Conservation (phyloP, 2,888 invertebrate genomes). For the Galerucella calmariensis region DNA sequence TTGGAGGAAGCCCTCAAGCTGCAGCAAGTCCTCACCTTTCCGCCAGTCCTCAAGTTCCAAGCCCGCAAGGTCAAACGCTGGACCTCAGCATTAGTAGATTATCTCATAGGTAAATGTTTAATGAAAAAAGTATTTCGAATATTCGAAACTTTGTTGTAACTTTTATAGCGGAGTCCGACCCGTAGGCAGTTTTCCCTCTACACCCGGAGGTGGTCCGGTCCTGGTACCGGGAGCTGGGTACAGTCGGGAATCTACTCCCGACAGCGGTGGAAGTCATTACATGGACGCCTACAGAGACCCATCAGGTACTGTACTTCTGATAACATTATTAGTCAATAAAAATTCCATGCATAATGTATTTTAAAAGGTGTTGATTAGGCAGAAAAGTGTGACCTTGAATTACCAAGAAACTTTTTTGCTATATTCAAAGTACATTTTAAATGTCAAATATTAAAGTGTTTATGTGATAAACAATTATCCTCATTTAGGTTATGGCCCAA, state of each 20-base stretch:
- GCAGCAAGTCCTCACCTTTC: conserved; percentile 86
- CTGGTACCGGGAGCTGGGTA: conserved; percentile 73
- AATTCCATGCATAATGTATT: neutral
- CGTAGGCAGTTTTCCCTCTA: conserved; percentile 60
- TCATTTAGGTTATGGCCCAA: conserved; percentile 79
- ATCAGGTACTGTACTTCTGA: conserved; percentile 70
- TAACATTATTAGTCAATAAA: neutral
- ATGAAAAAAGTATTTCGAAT: neutral
- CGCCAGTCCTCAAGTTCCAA: conserved; percentile 89
- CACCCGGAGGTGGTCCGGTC: conserved; percentile 50
- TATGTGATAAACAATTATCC: neutral
- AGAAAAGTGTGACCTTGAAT: neutral
- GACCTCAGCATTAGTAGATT: conserved; percentile 89
- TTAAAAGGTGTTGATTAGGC: neutral
- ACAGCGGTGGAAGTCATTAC: conserved; percentile 89
- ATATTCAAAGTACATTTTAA: neutral
- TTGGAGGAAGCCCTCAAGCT: conserved; percentile 84
- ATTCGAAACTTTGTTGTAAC: no score
- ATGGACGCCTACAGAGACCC: conserved; percentile 89
- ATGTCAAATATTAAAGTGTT: neutral
- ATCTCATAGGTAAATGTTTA: conserved; percentile 76
- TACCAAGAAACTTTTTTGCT: neutral
- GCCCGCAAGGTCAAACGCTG: conserved; percentile 90
- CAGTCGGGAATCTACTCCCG: conserved; percentile 89
- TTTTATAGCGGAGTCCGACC: conserved; percentile 68